Percentiles rank a stretch among this genome's conserved stretches.
phyloP scores from a whole-genome alignment of 2,113 vertebrate genomes.

The Chamaetylas fuelleborni region DNA sequence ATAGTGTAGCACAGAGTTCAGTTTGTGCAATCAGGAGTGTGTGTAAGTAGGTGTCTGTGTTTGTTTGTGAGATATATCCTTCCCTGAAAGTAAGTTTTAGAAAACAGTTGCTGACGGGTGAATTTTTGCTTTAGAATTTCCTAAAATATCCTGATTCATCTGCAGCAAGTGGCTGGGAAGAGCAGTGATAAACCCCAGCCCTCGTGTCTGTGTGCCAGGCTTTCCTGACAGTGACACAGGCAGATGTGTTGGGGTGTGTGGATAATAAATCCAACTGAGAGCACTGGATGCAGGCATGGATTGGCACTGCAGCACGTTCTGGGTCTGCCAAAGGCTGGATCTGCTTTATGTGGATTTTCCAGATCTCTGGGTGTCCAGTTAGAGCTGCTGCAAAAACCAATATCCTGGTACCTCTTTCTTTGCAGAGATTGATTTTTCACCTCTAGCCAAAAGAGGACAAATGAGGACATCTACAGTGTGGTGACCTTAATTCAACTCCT shows the following conservation, averaged over 20 bases:
- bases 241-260: neutral
- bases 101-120: neutral
- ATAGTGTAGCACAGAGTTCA: slow-evolving; percentile 5
- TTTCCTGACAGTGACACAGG: neutral
- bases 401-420: neutral
- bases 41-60: neutral
- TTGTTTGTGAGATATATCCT: neutral
- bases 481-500: neutral
- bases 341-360: neutral
- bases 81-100: neutral
- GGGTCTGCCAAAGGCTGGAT: neutral
- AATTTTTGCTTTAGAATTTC: neutral
- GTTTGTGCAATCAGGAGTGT: neutral
- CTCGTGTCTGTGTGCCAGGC: neutral
- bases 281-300: neutral
- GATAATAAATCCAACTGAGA: neutral
- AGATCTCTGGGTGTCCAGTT: neutral
- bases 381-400: neutral
- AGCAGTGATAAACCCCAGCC: neutral
- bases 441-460: neutral
- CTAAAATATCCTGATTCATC: neutral
- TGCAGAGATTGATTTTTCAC: neutral
- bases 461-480: neutral
- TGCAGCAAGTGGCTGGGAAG: neutral
- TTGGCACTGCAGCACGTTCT: neutral